Evolutionary conservation across 2,113 vertebrate genomes (phyloP).

Genomic region (Silurus meridionalis): DNA sequence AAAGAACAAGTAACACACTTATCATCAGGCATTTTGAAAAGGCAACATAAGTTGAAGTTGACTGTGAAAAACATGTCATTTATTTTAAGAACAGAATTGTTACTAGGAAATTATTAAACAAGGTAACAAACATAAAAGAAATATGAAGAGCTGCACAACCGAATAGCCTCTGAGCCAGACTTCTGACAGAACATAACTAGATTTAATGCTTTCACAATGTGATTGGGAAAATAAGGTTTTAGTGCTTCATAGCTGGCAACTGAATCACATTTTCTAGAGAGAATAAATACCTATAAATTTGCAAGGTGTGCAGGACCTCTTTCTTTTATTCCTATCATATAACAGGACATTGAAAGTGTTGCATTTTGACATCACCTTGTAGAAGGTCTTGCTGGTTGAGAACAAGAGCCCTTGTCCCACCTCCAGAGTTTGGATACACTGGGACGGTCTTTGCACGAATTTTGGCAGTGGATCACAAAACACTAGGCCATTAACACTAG

Average conservation of each 20-base stretch:
- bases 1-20: neutral
- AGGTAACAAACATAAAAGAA: neutral
- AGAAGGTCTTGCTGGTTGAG: neutral
- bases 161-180: neutral
- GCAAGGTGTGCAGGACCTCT: neutral
- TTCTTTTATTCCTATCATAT: neutral
- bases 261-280: neutral
- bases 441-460: slow-evolving; percentile 24
- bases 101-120: neutral
- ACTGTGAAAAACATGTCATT: neutral
- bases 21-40: neutral
- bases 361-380: slow-evolving; percentile 9
- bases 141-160: neutral
- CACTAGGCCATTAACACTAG: slow-evolving; percentile 44
- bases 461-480: slow-evolving; percentile 53
- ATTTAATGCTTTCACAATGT: neutral
- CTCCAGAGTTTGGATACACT: neutral
- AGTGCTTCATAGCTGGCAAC: neutral
- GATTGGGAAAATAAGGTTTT: neutral
- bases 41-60: neutral
- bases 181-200: neutral
- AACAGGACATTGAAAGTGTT: neutral
- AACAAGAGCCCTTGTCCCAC: slow-evolving; percentile 28
- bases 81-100: neutral
- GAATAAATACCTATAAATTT: neutral